A percentile compares a stretch with the other conserved stretches of the same genome.
These are phyloP conservation scores for Mesoligia furuncula DNA, from an alignment of 2,888 invertebrate species.

Conservation along the genomic window DNA sequence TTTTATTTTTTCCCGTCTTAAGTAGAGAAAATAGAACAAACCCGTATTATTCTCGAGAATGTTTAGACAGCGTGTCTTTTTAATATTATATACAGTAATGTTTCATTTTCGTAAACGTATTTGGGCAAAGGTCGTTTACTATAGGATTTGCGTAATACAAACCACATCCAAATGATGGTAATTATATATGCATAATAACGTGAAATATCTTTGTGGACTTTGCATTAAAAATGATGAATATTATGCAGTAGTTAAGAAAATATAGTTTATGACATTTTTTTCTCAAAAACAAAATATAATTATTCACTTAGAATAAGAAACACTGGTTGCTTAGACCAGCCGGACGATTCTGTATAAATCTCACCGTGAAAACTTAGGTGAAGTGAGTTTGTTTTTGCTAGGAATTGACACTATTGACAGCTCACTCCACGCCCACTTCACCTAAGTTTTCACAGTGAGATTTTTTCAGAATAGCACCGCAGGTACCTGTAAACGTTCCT, in stretches of 20 bases:
- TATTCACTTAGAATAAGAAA: too few relatives aligned
- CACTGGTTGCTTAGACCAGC: background rate
- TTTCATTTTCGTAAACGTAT: slow-evolving; percentile 23
- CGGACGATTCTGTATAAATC: too few relatives aligned
- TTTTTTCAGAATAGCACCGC: too few relatives aligned
- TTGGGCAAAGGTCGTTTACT: slow-evolving; percentile 4
- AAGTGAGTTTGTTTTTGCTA: too few relatives aligned
- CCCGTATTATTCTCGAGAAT: slow-evolving; percentile 23
- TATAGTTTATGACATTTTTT: background rate
- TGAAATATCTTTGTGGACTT: background rate
- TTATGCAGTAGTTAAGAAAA: background rate
- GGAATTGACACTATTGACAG: too few relatives aligned
- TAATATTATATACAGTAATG: slow-evolving; percentile 16
- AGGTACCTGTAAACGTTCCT: background rate
- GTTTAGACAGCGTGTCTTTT: slow-evolving; percentile 37
- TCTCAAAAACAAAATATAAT: background rate
- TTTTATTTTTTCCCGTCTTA: slow-evolving; percentile 24
- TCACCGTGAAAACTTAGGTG: too few relatives aligned
- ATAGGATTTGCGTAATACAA: background rate
- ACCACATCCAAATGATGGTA: slow-evolving; percentile 1
- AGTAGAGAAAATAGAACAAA: slow-evolving; percentile 32
- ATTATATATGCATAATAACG: slow-evolving; percentile 3
- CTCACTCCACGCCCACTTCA: too few relatives aligned
- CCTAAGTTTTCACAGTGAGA: too few relatives aligned
- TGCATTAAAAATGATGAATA: background rate